Conservation (phyloP, 2,797 vertebrate species). For the Chaetodon trifasciatus region DNA sequence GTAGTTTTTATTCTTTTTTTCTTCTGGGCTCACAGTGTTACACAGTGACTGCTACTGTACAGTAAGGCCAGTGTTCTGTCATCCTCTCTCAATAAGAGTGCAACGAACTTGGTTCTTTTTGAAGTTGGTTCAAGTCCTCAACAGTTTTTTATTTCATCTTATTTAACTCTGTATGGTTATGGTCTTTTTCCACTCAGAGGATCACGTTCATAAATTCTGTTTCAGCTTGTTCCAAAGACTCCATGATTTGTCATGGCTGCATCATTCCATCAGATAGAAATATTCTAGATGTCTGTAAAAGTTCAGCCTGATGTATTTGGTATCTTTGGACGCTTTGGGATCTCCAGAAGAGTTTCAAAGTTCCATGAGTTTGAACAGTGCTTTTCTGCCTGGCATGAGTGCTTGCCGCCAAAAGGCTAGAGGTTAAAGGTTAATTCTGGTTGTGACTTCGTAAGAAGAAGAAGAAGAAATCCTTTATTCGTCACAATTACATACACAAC, state of each 20-base stretch:
- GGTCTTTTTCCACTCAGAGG: background rate
- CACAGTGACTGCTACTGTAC: slow-evolving; percentile 3
- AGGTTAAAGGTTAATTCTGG: background rate
- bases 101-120: background rate
- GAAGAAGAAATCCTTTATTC: too few relatives aligned
- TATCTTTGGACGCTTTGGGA: background rate
- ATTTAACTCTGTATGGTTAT: background rate
- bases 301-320: background rate
- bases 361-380: background rate
- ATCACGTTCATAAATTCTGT: background rate
- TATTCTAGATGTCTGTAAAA: background rate
- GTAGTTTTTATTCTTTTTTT: slow-evolving; percentile 18
- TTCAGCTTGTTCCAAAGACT: background rate
- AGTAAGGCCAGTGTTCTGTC: background rate
- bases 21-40: background rate
- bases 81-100: background rate
- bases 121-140: background rate
- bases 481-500: too few relatives aligned
- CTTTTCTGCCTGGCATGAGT: background rate
- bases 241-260: background rate
- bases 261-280: background rate
- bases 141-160: background rate
- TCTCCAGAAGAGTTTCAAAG: background rate
- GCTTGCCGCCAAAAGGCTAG: background rate
- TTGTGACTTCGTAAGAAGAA: too few relatives aligned